These are phyloP conservation scores for Oikopleura vanhoeffeni DNA, from an alignment of 23 tunicate species.

Conservation along the genomic window DNA sequence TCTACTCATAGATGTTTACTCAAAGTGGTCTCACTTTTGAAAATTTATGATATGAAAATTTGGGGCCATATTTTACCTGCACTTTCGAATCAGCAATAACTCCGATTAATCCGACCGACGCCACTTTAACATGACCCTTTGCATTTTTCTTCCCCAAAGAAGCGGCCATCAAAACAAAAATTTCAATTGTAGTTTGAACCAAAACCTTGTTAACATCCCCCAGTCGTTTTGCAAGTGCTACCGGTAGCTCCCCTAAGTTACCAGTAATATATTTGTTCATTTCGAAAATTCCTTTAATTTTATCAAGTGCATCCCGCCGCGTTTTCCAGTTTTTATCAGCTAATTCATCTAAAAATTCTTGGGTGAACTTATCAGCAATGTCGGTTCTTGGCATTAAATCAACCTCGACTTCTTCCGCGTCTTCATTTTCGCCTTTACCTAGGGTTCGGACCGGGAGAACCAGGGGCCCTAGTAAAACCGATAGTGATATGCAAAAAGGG, in stretches of 20 bases:
- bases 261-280: conserved; percentile 53
- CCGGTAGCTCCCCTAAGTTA: conserved; percentile 45
- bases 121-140: conserved; percentile 22
- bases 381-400: background rate
- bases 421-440: background rate
- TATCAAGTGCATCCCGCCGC: conserved; percentile 54
- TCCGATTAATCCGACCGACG: conserved; percentile 24
- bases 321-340: conserved; percentile 68
- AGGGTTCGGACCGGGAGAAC: no score
- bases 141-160: conserved; percentile 44
- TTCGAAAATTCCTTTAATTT: conserved; percentile 29
- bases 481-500: no score
- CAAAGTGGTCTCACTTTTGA: no score
- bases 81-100: conserved; percentile 73
- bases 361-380: conserved; percentile 48
- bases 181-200: conserved; percentile 39
- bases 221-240: conserved; percentile 43
- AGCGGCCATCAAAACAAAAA: conserved; percentile 36
- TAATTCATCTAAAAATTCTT: conserved; percentile 28
- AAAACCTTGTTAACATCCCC: conserved; percentile 61
- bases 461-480: no score
- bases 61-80: no score
- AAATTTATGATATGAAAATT: no score
- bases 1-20: no score
- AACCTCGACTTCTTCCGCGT: background rate